A percentile compares a stretch with the other conserved stretches of the same genome.
phyloP scores from a whole-genome alignment of 2,888 invertebrate species.

The Hypselothyrea guttata region DNA sequence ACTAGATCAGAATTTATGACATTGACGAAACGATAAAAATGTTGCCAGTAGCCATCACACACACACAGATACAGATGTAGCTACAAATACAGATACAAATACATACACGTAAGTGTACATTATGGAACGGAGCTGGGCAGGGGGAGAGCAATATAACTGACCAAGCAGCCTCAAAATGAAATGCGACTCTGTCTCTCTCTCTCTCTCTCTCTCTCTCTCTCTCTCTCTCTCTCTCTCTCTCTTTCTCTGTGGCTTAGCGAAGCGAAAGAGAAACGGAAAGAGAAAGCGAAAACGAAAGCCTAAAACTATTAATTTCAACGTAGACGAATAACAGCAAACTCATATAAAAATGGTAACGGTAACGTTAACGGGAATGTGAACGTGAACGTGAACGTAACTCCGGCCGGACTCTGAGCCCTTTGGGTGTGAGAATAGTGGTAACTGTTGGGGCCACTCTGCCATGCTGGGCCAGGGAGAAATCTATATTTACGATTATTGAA shows the following conservation, averaged over 20 bases:
- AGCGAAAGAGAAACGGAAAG: conserved; percentile 17
- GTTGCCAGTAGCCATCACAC: conserved; percentile 45
- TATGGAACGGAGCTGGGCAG: conserved; percentile 17
- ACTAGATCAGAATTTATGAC: conserved; percentile 77
- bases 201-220: too few species aligned
- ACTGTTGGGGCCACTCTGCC: conserved; percentile 4
- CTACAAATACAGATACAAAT: conserved; percentile 3
- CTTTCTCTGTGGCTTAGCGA: conserved; percentile 3
- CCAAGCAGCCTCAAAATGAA: conserved; percentile 68
- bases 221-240: too few species aligned
- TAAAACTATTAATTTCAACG: conserved; percentile 76
- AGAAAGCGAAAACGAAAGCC: conserved; percentile 59
- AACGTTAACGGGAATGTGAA: not conserved
- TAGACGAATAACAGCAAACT: conserved; percentile 26
- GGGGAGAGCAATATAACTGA: conserved; percentile 55
- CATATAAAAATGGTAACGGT: conserved; percentile 3
- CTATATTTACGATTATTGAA: conserved; percentile 81
- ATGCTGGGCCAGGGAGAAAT: conserved; percentile 65
- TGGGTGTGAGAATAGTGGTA: too few species aligned
- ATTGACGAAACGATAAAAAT: conserved; percentile 76
- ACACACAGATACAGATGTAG: too few species aligned
- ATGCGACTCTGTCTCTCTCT: conserved; percentile 64
- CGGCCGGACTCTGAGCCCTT: too few species aligned
- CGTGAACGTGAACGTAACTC: too few species aligned
- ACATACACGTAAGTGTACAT: conserved; percentile 67